Conservation (phyloP, 2,888 invertebrate genomes). For the Eupithecia subfuscata region DNA sequence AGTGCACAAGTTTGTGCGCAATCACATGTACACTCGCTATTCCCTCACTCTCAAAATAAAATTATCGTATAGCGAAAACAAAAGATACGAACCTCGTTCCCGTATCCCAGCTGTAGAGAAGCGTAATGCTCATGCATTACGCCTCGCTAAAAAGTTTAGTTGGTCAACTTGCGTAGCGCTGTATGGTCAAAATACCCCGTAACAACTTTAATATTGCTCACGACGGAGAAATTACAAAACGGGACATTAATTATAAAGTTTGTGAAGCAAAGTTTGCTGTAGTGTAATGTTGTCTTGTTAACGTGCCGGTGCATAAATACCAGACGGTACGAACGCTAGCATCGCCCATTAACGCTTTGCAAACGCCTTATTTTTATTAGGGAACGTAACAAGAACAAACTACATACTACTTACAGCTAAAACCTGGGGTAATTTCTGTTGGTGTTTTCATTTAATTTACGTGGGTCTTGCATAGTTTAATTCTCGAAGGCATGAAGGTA, state of each 20-base stretch:
- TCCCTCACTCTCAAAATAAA: neutral
- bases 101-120: constrained; percentile 6
- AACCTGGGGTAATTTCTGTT: constrained; percentile 35
- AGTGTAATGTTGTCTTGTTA: constrained; percentile 69
- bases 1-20: neutral
- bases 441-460: constrained; percentile 9
- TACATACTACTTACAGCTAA: constrained; percentile 52
- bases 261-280: constrained; percentile 63
- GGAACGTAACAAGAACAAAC: constrained; percentile 53
- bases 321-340: constrained; percentile 51
- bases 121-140: constrained; percentile 27
- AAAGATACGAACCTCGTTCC: neutral
- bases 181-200: constrained; percentile 59
- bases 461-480: neutral
- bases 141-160: constrained; percentile 45
- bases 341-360: constrained; percentile 58
- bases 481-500: neutral
- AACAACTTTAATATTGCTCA: constrained; percentile 63
- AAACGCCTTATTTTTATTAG: constrained; percentile 60
- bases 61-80: neutral
- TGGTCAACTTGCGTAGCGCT: constrained; percentile 42
- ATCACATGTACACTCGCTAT: neutral
- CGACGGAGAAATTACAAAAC: constrained; percentile 68
- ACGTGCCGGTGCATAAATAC: constrained; percentile 71
- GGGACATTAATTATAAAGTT: constrained; percentile 73